Conservation (phyloP, 2,113 vertebrate genomes). For the Falco punctatus region DNA sequence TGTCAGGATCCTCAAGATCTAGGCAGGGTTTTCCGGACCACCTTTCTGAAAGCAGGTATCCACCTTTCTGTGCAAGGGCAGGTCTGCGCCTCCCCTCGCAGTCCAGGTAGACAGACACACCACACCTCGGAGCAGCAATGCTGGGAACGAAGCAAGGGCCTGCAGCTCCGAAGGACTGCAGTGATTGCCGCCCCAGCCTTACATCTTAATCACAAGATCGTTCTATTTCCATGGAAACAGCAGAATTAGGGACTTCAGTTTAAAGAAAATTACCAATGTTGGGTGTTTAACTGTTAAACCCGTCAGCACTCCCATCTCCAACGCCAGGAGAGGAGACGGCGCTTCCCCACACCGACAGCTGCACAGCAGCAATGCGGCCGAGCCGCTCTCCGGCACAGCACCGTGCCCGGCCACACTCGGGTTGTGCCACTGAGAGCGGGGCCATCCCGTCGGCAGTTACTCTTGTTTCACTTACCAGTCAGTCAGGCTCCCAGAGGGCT, state of each 20-base stretch:
- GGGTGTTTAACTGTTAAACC: neutral
- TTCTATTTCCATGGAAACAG: conserved; percentile 60
- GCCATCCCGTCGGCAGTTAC: rapidly evolving
- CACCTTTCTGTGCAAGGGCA: rapidly evolving
- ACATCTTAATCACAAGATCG: conserved; percentile 23
- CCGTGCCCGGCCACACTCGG: rapidly evolving
- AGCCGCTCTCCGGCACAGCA: neutral
- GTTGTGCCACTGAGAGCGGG: neutral
- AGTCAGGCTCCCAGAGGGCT: neutral
- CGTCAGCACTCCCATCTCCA: neutral
- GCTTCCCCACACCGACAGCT: neutral
- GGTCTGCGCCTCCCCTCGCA: neutral
- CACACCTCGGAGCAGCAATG: rapidly evolving
- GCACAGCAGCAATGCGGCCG: rapidly evolving
- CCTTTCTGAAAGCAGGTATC: neutral
- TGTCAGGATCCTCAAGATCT: neutral
- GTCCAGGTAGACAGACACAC: neutral
- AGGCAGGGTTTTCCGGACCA: neutral
- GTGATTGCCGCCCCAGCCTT: neutral
- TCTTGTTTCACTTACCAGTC: neutral
- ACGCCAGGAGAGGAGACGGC: neutral
- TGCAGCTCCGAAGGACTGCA: neutral
- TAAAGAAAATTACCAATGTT: neutral
- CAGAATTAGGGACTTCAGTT: conserved; percentile 39
- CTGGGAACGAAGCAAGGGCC: neutral